Conservation (phyloP, 1,140 invertebrate species). For the Portunus trituberculatus region DNA sequence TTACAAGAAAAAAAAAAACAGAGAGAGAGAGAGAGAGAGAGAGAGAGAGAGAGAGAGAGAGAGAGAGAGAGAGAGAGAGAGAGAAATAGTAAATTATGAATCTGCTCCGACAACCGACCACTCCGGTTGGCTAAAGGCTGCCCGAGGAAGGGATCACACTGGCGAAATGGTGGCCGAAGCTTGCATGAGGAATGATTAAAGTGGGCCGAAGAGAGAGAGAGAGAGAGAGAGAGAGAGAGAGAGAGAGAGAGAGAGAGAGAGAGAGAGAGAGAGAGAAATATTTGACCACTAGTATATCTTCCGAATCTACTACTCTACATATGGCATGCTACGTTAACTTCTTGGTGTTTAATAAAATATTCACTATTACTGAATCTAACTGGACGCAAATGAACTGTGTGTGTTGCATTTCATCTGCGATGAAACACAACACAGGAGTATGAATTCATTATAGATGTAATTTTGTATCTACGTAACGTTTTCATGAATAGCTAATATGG, state of each 20-base stretch:
- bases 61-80: background rate
- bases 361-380: too few relatives aligned
- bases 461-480: too few relatives aligned
- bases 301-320: too few relatives aligned
- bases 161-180: background rate
- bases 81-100: background rate
- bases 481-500: too few relatives aligned
- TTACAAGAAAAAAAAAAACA: background rate
- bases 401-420: too few relatives aligned
- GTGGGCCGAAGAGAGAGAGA: background rate
- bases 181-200: background rate
- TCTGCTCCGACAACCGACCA: background rate
- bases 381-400: too few relatives aligned
- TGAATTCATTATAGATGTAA: too few relatives aligned
- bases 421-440: too few relatives aligned
- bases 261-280: too few relatives aligned
- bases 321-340: too few relatives aligned
- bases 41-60: conserved; percentile 26
- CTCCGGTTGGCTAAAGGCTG: background rate
- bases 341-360: too few relatives aligned
- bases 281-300: too few relatives aligned
- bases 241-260: background rate
- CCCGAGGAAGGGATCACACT: background rate
- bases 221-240: conserved; percentile 42
- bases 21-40: background rate